Percentiles rank a stretch among this genome's conserved stretches.
phyloP scores from a whole-genome alignment of 2,888 invertebrate genomes.

The Sericinus montela region DNA sequence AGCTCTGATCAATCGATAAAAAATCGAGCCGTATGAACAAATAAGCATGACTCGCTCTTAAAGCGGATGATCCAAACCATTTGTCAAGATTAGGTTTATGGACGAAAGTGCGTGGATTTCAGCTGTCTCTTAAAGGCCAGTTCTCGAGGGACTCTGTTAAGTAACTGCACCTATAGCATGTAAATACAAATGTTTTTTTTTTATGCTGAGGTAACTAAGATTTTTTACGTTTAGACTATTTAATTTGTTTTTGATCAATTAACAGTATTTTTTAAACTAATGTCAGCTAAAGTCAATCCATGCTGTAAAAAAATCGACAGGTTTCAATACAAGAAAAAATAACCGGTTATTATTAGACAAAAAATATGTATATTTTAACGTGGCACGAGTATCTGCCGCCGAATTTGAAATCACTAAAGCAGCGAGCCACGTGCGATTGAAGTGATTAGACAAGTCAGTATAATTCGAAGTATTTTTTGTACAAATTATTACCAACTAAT shows the following conservation, averaged over 20 bases:
- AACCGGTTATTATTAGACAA: slow-evolving; percentile 12
- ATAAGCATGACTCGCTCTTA: slow-evolving; percentile 49
- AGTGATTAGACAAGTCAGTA: not conserved
- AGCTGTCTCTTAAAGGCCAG: slow-evolving; percentile 3
- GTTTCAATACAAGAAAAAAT: not conserved
- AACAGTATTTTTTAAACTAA: too few species aligned
- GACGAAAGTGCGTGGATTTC: slow-evolving; percentile 27
- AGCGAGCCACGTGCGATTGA: slow-evolving; percentile 4
- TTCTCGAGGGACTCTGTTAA: slow-evolving; percentile 16
- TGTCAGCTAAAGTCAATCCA: too few species aligned
- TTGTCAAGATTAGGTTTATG: slow-evolving; percentile 74
- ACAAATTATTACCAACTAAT: too few species aligned
- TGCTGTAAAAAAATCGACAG: not conserved
- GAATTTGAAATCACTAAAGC: not conserved
- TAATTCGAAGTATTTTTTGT: too few species aligned
- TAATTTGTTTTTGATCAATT: not conserved
- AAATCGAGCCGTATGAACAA: slow-evolving; percentile 66
- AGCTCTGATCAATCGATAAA: slow-evolving; percentile 76
- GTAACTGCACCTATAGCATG: not conserved
- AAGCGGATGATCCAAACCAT: slow-evolving; percentile 70
- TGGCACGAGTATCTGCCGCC: not conserved
- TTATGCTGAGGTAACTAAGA: too few species aligned
- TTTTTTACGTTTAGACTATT: not conserved
- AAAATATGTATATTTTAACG: slow-evolving; percentile 2
- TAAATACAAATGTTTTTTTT: too few species aligned